Evolutionary conservation across 2,888 invertebrate genomes (phyloP), one percentile per base, ranked within the genome.

Genomic region (Sisyra nigra): DNA sequence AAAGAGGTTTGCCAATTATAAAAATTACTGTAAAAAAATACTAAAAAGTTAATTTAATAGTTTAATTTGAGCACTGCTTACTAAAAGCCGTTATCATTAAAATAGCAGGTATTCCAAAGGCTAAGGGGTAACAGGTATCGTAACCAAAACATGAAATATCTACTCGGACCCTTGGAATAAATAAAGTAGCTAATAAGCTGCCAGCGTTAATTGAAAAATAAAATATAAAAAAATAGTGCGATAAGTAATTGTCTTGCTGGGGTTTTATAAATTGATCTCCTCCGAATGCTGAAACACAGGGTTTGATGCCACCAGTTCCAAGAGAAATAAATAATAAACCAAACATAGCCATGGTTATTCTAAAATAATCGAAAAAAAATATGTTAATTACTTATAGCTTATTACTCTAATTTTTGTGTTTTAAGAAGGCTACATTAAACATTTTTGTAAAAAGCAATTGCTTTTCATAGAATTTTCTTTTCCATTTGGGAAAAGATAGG

Each of bases 241-340:
- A 62, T 44, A 76, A 60, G 51, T 71, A 64, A 47, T 58, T 56
- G 36, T 67, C 66, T 58, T 77, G 71, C 49, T 84, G 78, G 0
- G 85, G 85, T 39, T 86, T 52, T 39, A 74, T 68, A 61, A 93
- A 92, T 63, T 93, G 94, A 60, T 96, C 94, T 0, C 93, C 94
- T 1, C 94, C 96, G 59, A 96, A 94, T 0, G 94, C 88, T 0
- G 89, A 74, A 0, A 96, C 93, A 55, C 93, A 94, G 0, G 94
- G 93, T 57, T 96, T 96, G 52, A 96, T 96, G 2, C 93, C 93
- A 2, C 94, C 94, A 0, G 92, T 91, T 1, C 92, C 93, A 10
- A 92, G 53, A 0, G 91, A 91, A 52, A 96, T 87, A 18, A 84
- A 61, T 0, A 80, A 51, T 11, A 86, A 62, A 1, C 81, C 81